Conservation (phyloP, 2,113 vertebrate genomes). For the Saguinus imperator region DNA sequence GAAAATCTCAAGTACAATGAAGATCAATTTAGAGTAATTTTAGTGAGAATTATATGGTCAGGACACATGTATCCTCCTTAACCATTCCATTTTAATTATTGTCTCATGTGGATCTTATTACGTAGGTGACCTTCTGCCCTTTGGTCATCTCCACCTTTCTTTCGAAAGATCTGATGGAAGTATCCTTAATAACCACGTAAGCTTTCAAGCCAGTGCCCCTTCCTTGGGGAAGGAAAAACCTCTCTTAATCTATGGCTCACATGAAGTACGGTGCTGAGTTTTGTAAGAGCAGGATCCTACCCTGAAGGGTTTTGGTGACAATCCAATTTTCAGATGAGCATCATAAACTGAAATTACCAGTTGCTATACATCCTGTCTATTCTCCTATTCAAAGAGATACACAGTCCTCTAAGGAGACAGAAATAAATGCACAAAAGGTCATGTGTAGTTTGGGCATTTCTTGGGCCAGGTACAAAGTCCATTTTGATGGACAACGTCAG, state of each 20-base stretch:
- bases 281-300: conserved; percentile 73
- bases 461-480: conserved; percentile 1
- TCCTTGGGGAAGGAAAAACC: neutral
- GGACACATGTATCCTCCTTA: conserved; percentile 44
- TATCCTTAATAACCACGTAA: conserved; percentile 63
- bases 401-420: conserved; percentile 54
- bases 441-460: neutral
- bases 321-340: conserved; percentile 72
- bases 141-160: conserved; percentile 76
- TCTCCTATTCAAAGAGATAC: neutral
- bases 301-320: conserved; percentile 66
- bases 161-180: conserved; percentile 74
- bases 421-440: conserved; percentile 46
- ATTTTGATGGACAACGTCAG: neutral
- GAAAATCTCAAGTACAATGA: conserved; percentile 40
- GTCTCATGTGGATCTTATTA: conserved; percentile 69
- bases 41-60: conserved; percentile 47
- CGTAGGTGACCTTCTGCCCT: conserved; percentile 70
- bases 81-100: conserved; percentile 76
- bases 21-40: conserved; percentile 50
- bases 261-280: conserved; percentile 63
- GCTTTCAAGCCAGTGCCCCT: conserved; percentile 33
- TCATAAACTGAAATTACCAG: conserved; percentile 71
- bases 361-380: conserved; percentile 60
- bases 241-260: conserved; percentile 62